phyloP scores from a whole-genome alignment of 30 jellyfish, hydroid and myxozoan genomes.

The Catostylus mosaicus region DNA sequence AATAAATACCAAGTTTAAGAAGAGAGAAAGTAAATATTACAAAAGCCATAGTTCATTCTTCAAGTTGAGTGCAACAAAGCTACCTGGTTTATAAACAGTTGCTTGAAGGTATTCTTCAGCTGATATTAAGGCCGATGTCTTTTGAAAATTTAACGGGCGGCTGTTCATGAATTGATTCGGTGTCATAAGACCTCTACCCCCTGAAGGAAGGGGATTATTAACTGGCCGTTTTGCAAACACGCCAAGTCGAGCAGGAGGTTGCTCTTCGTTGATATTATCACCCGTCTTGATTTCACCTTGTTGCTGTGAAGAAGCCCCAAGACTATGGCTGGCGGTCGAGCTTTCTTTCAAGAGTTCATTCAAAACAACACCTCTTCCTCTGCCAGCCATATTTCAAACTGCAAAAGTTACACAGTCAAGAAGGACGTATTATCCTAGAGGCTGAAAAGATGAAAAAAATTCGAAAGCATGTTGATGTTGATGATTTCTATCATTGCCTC shows the following conservation, averaged over 20 bases:
- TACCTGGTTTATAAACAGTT: conserved; percentile 4
- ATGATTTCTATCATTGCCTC: no score
- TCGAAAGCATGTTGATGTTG: no score
- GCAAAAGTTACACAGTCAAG: no score
- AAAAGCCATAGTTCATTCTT: no score
- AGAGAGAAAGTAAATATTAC: no score
- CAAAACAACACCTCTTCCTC: conserved; percentile 49
- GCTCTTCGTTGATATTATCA: neutral
- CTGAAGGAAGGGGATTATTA: conserved; percentile 4
- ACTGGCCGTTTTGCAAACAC: conserved; percentile 8
- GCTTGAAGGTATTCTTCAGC: conserved; percentile 8
- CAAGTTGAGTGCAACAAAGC: no score
- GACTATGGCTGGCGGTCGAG: neutral
- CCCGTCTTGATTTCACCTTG: neutral
- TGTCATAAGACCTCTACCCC: conserved; percentile 62
- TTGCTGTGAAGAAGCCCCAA: neutral
- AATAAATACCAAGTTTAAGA: no score
- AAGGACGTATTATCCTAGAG: no score
- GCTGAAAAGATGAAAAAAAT: no score
- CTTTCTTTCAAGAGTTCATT: conserved; percentile 12
- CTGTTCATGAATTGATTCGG: conserved; percentile 38
- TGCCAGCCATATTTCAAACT: conserved; percentile 34
- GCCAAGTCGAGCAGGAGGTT: neutral
- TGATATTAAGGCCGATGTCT: conserved; percentile 7
- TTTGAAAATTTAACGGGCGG: neutral